Conservation (phyloP, 2,797 vertebrate genomes). For the Scleropages formosus region DNA sequence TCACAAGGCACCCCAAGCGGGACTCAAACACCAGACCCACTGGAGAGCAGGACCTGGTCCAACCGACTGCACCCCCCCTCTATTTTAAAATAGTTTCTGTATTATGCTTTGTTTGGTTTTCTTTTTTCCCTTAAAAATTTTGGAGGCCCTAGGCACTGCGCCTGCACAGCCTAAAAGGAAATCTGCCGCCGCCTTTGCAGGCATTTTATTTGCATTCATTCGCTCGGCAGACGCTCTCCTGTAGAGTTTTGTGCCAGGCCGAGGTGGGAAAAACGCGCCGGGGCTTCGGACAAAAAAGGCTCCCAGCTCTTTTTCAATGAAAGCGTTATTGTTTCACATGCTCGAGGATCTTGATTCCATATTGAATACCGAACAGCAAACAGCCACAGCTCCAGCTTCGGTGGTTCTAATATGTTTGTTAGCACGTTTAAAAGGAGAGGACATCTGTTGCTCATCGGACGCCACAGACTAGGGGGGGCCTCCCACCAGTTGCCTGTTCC, state of each 20-base stretch:
- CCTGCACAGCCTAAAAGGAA: no score
- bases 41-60: no score
- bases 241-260: not conserved
- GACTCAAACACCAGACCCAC: no score
- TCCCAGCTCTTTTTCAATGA: slow-evolving; percentile 7
- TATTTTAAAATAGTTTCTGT: no score
- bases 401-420: slow-evolving; percentile 63
- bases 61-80: no score
- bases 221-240: not conserved
- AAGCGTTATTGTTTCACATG: slow-evolving; percentile 11
- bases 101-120: no score
- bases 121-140: no score
- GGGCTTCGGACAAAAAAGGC: not conserved
- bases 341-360: not conserved
- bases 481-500: slow-evolving; percentile 51
- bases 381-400: slow-evolving; percentile 70
- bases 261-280: not conserved
- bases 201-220: slow-evolving; percentile 14
- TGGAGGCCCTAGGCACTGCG: no score
- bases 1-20: no score
- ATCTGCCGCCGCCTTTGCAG: not conserved
- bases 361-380: slow-evolving; percentile 75
- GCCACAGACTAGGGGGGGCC: slow-evolving; percentile 51
- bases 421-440: slow-evolving; percentile 64
- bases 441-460: slow-evolving; percentile 56